Evolutionary conservation across 2,797 vertebrate genomes (phyloP), one percentile per base, ranked within the genome.

Genomic region (Chiroxiphia lanceolata): DNA sequence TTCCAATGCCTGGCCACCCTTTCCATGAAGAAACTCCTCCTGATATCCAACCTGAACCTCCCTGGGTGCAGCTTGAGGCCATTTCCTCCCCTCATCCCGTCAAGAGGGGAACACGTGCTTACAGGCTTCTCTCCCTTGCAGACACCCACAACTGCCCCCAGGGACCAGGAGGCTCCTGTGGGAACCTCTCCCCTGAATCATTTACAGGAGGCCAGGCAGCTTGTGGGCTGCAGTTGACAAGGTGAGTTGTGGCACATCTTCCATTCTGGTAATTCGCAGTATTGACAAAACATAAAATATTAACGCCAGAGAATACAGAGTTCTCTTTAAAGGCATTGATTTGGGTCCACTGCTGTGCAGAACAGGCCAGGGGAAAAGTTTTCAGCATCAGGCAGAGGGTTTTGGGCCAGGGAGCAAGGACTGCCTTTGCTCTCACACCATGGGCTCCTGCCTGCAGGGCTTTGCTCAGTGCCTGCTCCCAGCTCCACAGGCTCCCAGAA

Each of bases 331-430:
- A 76, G 75, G 65, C 64, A 56, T 10, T 16, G 40, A 74, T 79
- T 48, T 0, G 0, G 27, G 34, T 63, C 26, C 45, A 76, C 45
- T 10, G 3, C 72, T 4, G 0, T 2, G 2, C 1, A 18, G 76
- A 74, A 20, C 31, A 23, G 36, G 36, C 21, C 69, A 57, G 25
- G 51, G 25, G 20, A 34, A 44, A 67, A 31, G 31, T 14, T 65
- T 42, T 29, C 6, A 6, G 60, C 65, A 47, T 18, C 74, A 78
- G 51, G n/a, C 27, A 17, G 42, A 44, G 10, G 20, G 9, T 1
- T 67, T 70, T 59, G 56, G 22, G 59, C 16, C 38, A 26, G 23
- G 42, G 44, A 65, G 31, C 5, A 40, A 48, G 56, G 61, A 53
- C 3, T 44, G 40, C 18, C 68, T 42, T 33, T 42, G 13, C 15